Base-by-base conservation (phyloP, 2,113 vertebrate genomes). In the Triplophysa siluroides region DNA sequence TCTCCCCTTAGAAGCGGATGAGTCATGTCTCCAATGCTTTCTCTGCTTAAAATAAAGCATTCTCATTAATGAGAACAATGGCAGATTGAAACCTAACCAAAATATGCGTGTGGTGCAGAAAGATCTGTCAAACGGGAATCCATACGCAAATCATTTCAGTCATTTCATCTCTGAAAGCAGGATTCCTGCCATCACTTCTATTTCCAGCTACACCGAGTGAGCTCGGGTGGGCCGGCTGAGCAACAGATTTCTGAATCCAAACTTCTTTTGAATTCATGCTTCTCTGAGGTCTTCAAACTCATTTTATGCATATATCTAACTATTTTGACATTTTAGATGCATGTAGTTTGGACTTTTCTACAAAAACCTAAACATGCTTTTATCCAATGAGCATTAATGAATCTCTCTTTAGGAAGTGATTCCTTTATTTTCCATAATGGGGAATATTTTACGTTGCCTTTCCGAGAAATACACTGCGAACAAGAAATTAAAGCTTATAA, bases 401-500 rank as follows among this genome's bases (percentile, higher is more conserved):
- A 52, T 16, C 14, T 16, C 14, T 18, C 50, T 52, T 52, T 4
- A 52, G 52, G 41, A 41, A 73, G 50, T 58, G 4, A 73, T 18
- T 43, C 29, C 23, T 1, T 60, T 41, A 58, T 21, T 73, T 73
- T 23, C 54, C 54, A 9, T 9, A n/a, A n/a, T 58, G 19, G 54
- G 9, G 62, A 21, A 75, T 50, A 18, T 60, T 41, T 21, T 63
- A 63, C 72, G 45, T 26, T 47, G 3, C n/a, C n/a, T 12, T n/a
- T 43, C n/a, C 2, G 6, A 45, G 14, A 66, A 63, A 73, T 62
- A 19, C 47, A 58, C 63, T 43, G 9, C 4, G 16, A 52, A 16
- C 4, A 62, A 47, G 45, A 79, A 74, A 80, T 80, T 58, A 74
- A 81, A 61, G 61, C 54, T 1, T 63, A 50, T 47, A 79, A 84